phyloP scores from a whole-genome alignment of 2,113 vertebrate species.

The Dasypus novemcinctus region DNA sequence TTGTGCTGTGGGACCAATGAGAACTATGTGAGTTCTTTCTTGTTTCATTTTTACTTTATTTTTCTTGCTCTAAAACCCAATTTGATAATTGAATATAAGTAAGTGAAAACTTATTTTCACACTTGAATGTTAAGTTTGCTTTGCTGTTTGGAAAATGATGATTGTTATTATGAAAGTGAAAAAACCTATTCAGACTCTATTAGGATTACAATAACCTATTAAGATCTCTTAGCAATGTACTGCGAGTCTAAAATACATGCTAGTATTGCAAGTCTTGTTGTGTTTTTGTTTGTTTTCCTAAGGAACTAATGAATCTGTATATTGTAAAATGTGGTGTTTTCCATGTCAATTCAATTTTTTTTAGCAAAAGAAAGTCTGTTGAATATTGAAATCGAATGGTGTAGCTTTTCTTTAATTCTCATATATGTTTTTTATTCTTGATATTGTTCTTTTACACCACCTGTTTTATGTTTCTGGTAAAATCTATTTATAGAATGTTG shows the following conservation, averaged over 20 bases:
- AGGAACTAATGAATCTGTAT: slow-evolving; percentile 92
- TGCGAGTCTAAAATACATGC: slow-evolving; percentile 89
- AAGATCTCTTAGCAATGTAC: slow-evolving; percentile 83
- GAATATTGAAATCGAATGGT: slow-evolving; percentile 76
- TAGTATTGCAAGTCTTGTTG: slow-evolving; percentile 93
- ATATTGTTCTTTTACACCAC: slow-evolving; percentile 74
- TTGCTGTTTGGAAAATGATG: slow-evolving; percentile 76
- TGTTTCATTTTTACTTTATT: slow-evolving; percentile 23
- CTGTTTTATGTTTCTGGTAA: slow-evolving; percentile 70
- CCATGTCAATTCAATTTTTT: slow-evolving; percentile 91
- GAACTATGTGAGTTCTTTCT: slow-evolving; percentile 42
- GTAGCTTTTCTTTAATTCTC: slow-evolving; percentile 80
- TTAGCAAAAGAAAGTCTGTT: slow-evolving; percentile 83
- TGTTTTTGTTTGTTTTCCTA: slow-evolving; percentile 91
- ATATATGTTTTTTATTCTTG: slow-evolving; percentile 68
- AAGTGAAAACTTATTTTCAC: slow-evolving; percentile 77
- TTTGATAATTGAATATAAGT: slow-evolving; percentile 59
- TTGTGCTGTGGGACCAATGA: slow-evolving; percentile 62
- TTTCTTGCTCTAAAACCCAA: slow-evolving; percentile 54
- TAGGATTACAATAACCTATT: slow-evolving; percentile 73
- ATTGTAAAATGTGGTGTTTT: slow-evolving; percentile 95
- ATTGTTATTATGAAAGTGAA: slow-evolving; percentile 70
- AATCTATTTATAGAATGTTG: slow-evolving; percentile 70
- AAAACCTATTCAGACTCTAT: slow-evolving; percentile 76
- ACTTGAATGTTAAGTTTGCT: slow-evolving; percentile 70